Percentiles rank a stretch among this genome's conserved stretches.
phyloP scores from a whole-genome alignment of 2,113 vertebrate genomes.

The Ammospiza nelsoni region DNA sequence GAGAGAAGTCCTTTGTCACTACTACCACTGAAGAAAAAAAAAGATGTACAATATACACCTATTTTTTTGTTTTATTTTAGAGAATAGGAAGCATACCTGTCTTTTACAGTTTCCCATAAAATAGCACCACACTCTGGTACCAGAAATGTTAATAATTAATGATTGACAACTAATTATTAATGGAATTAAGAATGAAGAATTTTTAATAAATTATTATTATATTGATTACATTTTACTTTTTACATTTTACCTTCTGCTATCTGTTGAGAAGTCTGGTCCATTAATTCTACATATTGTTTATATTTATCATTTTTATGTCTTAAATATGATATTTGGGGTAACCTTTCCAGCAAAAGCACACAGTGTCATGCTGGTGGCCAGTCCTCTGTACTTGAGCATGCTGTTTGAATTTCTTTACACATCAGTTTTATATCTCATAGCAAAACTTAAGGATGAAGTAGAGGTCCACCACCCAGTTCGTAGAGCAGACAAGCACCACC shows the following conservation, averaged over 20 bases:
- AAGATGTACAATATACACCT: accelerated
- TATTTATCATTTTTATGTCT: background rate
- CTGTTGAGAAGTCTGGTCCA: background rate
- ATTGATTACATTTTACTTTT: background rate
- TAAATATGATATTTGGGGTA: background rate
- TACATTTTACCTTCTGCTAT: background rate
- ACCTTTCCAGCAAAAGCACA: background rate
- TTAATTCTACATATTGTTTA: background rate
- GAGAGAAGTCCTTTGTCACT: background rate
- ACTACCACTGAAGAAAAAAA: background rate
- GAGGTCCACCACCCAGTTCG: background rate
- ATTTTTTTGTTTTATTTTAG: background rate
- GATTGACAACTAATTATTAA: background rate
- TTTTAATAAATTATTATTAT: too few species aligned
- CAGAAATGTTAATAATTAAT: background rate
- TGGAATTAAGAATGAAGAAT: too few species aligned
- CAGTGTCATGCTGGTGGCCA: accelerated
- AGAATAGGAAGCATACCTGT: accelerated
- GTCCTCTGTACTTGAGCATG: background rate
- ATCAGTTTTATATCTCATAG: background rate
- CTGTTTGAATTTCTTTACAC: background rate
- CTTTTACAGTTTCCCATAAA: background rate
- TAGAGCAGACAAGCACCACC: background rate
- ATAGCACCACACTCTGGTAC: background rate
- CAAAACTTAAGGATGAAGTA: background rate